Base-by-base conservation (phyloP, 2,888 invertebrate genomes). In the Agrochola lychnidis region DNA sequence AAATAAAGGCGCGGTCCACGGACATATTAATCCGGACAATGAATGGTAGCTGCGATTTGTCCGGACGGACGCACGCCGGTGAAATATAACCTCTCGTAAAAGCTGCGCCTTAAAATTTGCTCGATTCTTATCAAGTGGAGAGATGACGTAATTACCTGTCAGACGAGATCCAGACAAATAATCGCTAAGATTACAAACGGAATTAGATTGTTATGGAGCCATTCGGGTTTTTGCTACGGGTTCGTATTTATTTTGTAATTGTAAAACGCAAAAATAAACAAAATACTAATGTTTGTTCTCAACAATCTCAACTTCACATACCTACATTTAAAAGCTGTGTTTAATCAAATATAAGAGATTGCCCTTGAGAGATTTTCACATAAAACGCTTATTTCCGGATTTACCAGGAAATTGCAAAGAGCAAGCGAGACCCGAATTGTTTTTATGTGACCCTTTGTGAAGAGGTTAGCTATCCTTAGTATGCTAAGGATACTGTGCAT, bases 111-210 rank as follows among this genome's bases (percentile, higher is more conserved):
- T 79, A 84, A 86, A 87, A 83, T 86, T 86, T 81, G 70, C 73
- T 67, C 79, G 84, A 85, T 85, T 75, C 77, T 87, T 90, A 87
- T 88, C 86, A 78, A 73, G 74, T 72, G 70, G 62, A 45, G 78
- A 80, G 70, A 83, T 83, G 80, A 79, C 79, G 84, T 87, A 89
- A 90, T 91, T 89, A 89, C 88, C 91, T 89, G 91, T 90, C 90
- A 81, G 82, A 85, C 82, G 76, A 87, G 83, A 87, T 83, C 85
- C 84, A 88, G 84, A 85, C 85, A 83, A 89, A 89, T 90, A 90
- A 89, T 90, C 86, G 85, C 53, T 57, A 82, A 82, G 84, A 90
- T 85, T 82, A 79, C 87, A 87, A 86, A 85, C 77, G 78, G 84
- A 90, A 91, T 89, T 87, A 88, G 70, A 84, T 82, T 85, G 80